These are phyloP conservation scores for Lathamus discolor DNA, from an alignment of 2,113 vertebrate species.

Conservation along the genomic window DNA sequence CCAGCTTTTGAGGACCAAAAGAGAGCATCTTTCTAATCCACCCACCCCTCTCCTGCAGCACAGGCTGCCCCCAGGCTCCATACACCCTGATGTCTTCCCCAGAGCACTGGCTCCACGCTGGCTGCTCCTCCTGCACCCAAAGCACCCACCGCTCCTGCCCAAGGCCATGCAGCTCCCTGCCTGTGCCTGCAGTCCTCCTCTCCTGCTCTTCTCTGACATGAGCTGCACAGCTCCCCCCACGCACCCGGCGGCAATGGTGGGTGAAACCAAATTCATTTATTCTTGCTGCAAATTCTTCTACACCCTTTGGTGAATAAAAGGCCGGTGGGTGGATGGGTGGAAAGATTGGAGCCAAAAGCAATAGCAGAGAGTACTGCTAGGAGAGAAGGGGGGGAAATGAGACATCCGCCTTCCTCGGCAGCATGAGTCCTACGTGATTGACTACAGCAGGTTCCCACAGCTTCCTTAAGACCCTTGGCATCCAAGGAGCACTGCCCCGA, in stretches of 20 bases:
- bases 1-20: not conserved
- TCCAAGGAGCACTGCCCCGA: not conserved
- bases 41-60: not conserved
- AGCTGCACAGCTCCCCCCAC: slow-evolving; percentile 29
- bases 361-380: not conserved
- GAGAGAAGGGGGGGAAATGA: not conserved
- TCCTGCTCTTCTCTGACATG: not conserved
- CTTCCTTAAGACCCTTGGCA: not conserved
- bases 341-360: slow-evolving; percentile 35
- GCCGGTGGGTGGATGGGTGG: slow-evolving; percentile 41
- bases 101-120: fast-evolving
- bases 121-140: not conserved
- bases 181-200: not conserved
- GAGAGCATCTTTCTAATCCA: not conserved
- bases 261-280: slow-evolving; percentile 50
- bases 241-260: not conserved
- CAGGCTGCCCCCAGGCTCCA: not conserved
- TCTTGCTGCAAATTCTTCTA: slow-evolving; percentile 46
- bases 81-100: fast-evolving
- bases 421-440: not conserved
- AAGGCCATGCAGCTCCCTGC: not conserved
- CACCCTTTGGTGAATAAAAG: slow-evolving; percentile 41
- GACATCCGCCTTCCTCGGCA: not conserved
- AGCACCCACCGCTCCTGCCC: not conserved
- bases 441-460: not conserved